These are phyloP conservation scores for Nettapus auritus DNA, from an alignment of 2,113 vertebrate genomes.

Conservation along the genomic window DNA sequence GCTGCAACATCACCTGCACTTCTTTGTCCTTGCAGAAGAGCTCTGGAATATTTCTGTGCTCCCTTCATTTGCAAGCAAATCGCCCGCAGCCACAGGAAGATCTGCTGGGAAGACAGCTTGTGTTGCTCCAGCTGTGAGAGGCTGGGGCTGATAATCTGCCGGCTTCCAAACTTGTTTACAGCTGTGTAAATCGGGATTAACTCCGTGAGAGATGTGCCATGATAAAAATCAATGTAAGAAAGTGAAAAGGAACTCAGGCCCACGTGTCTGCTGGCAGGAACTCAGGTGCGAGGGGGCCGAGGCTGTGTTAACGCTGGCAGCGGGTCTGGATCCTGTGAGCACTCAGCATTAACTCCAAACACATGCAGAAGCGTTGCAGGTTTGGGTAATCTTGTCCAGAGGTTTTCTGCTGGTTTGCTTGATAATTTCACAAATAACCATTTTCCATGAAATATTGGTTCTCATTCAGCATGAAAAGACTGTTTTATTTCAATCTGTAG, in stretches of 20 bases:
- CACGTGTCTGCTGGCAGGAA: neutral
- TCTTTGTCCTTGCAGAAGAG: no score
- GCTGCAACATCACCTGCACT: no score
- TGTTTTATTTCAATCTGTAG: neutral
- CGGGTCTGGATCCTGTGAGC: rapidly evolving
- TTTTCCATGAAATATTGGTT: neutral
- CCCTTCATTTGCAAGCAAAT: rapidly evolving
- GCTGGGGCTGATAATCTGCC: no score
- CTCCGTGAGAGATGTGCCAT: rapidly evolving
- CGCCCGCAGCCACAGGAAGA: neutral
- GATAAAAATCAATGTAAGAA: rapidly evolving
- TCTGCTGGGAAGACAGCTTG: neutral
- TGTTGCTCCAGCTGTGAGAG: neutral
- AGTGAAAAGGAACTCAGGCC: neutral
- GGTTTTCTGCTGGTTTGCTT: neutral
- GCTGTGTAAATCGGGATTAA: neutral
- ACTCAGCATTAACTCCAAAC: neutral
- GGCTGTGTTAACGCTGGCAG: rapidly evolving
- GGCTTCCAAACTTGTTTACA: no score
- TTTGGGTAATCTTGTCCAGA: rapidly evolving
- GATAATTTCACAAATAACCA: rapidly evolving
- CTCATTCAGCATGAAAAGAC: neutral
- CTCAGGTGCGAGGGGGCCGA: rapidly evolving
- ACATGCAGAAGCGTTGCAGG: rapidly evolving
- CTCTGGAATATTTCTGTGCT: no score